These are phyloP conservation scores for Regulus satrapa DNA, from an alignment of 2,113 vertebrate species.

Conservation along the genomic window DNA sequence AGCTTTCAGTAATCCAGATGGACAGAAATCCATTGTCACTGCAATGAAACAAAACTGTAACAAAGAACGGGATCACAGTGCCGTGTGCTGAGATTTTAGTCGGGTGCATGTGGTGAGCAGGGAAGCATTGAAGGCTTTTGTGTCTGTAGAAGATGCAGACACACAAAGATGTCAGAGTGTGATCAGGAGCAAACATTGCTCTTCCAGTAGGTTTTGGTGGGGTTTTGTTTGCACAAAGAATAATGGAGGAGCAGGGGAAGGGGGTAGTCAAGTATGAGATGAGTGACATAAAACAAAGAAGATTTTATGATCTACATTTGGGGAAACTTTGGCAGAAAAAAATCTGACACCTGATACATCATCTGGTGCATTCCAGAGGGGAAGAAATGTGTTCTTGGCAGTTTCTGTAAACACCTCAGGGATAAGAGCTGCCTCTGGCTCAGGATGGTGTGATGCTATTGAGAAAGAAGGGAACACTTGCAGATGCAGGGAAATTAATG, in stretches of 20 bases:
- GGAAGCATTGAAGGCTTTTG: not conserved
- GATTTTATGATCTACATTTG: not conserved
- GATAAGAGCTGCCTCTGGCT: not conserved
- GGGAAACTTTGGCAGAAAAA: constrained; percentile 1
- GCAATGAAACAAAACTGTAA: not conserved
- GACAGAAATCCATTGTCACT: not conserved
- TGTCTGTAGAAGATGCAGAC: not conserved
- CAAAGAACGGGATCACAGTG: not conserved
- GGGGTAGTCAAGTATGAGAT: not conserved
- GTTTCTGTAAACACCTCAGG: not conserved
- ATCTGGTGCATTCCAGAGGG: not conserved
- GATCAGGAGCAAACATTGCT: not conserved
- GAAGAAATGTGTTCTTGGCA: not conserved
- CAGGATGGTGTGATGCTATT: not conserved
- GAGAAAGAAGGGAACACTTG: not conserved
- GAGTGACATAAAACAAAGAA: not conserved
- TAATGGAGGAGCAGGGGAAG: not conserved
- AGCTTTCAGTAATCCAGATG: constrained; percentile 15
- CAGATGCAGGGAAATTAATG: not conserved
- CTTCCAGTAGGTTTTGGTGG: not conserved
- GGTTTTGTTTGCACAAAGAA: not conserved
- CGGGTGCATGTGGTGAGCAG: not conserved
- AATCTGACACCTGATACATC: not conserved
- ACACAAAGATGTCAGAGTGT: not conserved
- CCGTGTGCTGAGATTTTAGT: not conserved